Evolutionary conservation across 2,888 invertebrate species (phyloP).

Genomic region (Pediacus dermestoides): DNA sequence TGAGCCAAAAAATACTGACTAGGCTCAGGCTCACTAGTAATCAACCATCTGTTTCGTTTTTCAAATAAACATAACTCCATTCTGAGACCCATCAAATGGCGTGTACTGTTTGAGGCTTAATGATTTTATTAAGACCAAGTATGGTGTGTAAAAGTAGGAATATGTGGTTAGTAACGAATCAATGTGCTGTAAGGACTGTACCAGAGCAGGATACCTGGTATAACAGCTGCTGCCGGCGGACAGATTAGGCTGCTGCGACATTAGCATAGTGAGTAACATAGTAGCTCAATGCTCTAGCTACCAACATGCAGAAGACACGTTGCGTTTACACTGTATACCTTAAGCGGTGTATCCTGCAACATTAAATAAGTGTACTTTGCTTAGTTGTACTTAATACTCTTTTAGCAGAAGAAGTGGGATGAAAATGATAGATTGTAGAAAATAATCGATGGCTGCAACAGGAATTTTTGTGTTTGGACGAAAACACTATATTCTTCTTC

Average conservation of each 20-base stretch:
- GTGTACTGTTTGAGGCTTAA: neutral
- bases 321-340: neutral
- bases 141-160: neutral
- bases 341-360: too few species aligned
- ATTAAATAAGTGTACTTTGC: too few species aligned
- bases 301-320: too few species aligned
- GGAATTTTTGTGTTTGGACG: too few species aligned
- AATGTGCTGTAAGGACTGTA: slow-evolving; percentile 3
- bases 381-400: too few species aligned
- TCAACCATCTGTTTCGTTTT: slow-evolving; percentile 4
- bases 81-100: neutral
- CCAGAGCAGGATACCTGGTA: slow-evolving; percentile 4
- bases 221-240: slow-evolving; percentile 27
- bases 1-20: slow-evolving; percentile 6
- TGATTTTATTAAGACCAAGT: slow-evolving; percentile 8
- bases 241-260: slow-evolving; percentile 40
- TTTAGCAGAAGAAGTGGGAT: too few species aligned
- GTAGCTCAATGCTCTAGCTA: slow-evolving; percentile 28
- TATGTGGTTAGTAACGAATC: slow-evolving; percentile 9
- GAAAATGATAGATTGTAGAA: too few species aligned
- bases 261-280: slow-evolving; percentile 41
- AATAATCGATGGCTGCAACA: too few species aligned
- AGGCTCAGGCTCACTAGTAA: neutral
- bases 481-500: too few species aligned
- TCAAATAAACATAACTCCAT: slow-evolving; percentile 1